Evolutionary conservation across 2,797 vertebrate genomes (phyloP).

Genomic region (Amblyopsis hoosieri): DNA sequence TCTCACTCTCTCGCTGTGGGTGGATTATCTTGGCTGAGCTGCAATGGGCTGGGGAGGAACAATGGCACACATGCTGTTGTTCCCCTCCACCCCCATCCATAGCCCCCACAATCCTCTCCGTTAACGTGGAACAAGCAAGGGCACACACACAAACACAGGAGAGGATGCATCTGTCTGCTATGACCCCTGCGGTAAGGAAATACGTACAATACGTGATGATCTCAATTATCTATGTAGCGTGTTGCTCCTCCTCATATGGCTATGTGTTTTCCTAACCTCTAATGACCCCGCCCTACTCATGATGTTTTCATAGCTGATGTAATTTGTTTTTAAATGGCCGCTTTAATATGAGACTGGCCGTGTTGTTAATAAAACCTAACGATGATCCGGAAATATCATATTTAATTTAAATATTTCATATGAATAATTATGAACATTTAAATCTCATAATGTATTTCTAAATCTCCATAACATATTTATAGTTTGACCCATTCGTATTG

Average conservation of each 20-base stretch:
- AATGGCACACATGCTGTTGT: conserved; percentile 38
- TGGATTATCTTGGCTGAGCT: conserved; percentile 50
- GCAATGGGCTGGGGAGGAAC: conserved; percentile 29
- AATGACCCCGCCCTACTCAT: conserved; percentile 33
- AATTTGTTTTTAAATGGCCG: conserved; percentile 39
- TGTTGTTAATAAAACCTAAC: not conserved
- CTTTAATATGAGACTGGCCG: conserved; percentile 21
- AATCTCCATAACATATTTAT: not conserved
- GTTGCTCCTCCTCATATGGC: not conserved
- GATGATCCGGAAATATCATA: conserved; percentile 2
- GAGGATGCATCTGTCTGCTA: no score
- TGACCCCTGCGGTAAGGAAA: not conserved
- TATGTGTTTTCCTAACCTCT: conserved; percentile 46
- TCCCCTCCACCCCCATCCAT: conserved; percentile 30
- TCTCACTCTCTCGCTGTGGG: conserved; percentile 31
- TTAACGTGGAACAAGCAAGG: conserved; percentile 18
- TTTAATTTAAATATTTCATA: no score
- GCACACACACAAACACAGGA: no score
- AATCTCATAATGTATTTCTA: not conserved
- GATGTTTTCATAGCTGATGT: conserved; percentile 63
- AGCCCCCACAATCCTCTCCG: conserved; percentile 19
- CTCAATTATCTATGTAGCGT: not conserved
- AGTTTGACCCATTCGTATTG: no score
- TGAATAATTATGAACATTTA: no score
- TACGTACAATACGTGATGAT: not conserved